These are phyloP conservation scores for Dascillus cervinus DNA, from an alignment of 2,888 invertebrate species.

Conservation along the genomic window DNA sequence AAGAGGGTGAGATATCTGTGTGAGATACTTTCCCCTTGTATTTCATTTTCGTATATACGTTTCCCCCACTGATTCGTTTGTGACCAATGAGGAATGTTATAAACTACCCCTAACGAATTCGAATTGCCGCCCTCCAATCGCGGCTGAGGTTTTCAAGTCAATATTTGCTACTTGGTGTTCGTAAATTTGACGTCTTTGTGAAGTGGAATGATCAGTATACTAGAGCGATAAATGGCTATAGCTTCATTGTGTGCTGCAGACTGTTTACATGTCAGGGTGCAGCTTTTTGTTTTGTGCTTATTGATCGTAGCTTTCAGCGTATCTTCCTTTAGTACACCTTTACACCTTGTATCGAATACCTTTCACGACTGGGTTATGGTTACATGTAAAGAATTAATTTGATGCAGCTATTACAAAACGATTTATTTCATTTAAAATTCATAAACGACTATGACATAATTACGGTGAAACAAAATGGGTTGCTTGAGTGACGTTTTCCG, in stretches of 20 bases:
- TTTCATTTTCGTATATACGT: constrained; percentile 21
- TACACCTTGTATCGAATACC: too few relatives aligned
- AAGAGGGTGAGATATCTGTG: constrained; percentile 11
- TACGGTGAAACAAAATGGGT: too few relatives aligned
- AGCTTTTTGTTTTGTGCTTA: neutral
- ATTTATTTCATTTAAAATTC: too few relatives aligned
- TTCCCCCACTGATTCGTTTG: constrained; percentile 19
- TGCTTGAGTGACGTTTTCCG: too few relatives aligned
- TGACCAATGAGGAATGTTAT: constrained; percentile 25
- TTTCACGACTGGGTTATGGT: too few relatives aligned
- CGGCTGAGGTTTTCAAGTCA: constrained; percentile 42
- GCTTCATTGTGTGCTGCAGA: constrained; percentile 29
- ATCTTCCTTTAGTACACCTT: too few relatives aligned
- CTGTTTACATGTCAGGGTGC: constrained; percentile 27
- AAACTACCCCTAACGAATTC: constrained; percentile 29
- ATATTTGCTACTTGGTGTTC: constrained; percentile 41
- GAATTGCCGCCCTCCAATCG: constrained; percentile 39
- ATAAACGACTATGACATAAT: too few relatives aligned
- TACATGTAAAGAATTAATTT: too few relatives aligned
- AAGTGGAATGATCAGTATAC: constrained; percentile 36
- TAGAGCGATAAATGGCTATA: constrained; percentile 36
- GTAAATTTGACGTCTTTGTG: constrained; percentile 35
- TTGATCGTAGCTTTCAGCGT: neutral
- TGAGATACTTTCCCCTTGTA: constrained; percentile 12
- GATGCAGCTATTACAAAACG: too few relatives aligned